Percentiles rank a stretch among this genome's conserved stretches.
phyloP scores from a whole-genome alignment of 2,113 vertebrate genomes.

The Tichodroma muraria region DNA sequence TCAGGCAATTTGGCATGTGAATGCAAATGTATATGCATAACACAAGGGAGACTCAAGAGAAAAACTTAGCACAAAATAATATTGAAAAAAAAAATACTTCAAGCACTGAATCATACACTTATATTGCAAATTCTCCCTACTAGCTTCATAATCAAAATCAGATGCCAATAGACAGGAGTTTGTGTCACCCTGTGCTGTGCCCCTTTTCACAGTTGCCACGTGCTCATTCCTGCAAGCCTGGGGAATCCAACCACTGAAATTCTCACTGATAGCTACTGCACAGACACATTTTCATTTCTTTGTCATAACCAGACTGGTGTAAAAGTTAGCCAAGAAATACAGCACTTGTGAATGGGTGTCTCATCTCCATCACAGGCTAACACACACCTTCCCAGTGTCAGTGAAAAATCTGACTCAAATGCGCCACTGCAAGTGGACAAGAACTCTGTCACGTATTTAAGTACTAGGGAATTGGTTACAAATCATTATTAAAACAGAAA shows the following conservation, averaged over 20 bases:
- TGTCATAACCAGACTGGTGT: neutral
- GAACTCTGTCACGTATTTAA: neutral
- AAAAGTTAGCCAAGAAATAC: neutral
- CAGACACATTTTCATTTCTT: neutral
- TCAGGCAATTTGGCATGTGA: neutral
- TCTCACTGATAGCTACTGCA: neutral
- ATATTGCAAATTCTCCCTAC: neutral
- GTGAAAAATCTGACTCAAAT: neutral
- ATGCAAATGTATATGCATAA: neutral
- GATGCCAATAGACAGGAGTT: neutral
- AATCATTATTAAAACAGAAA: neutral
- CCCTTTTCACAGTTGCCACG: neutral
- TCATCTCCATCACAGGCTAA: neutral
- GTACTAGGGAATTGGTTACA: neutral
- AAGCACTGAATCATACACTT: neutral
- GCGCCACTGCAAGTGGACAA: neutral
- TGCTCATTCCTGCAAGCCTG: neutral
- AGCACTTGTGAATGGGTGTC: neutral
- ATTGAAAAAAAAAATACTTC: neutral
- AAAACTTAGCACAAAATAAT: neutral
- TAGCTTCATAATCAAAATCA: neutral
- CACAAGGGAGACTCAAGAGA: neutral
- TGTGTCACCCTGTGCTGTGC: neutral
- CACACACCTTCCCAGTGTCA: fast-evolving
- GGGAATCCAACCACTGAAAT: neutral